Conservation (phyloP, 2,113 vertebrate genomes). For the Tachysurus fulvidraco region DNA sequence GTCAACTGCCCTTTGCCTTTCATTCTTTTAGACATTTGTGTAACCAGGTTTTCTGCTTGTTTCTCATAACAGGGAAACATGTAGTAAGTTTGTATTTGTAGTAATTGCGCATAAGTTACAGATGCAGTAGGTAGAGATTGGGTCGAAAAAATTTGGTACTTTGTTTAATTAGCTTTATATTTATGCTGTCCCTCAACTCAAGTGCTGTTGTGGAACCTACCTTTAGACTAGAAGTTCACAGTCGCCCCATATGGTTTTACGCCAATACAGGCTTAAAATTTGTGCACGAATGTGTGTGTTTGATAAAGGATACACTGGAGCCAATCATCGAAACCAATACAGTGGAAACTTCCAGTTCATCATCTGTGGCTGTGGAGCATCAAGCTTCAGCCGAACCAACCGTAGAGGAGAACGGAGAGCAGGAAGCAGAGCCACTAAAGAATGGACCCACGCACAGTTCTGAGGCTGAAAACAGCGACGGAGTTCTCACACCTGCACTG, state of each 20-base stretch:
- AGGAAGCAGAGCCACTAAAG: constrained; percentile 79
- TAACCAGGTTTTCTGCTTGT: neutral
- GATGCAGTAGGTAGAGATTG: neutral
- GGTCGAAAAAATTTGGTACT: neutral
- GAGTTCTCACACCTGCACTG: constrained; percentile 66
- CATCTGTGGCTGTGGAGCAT: constrained; percentile 33
- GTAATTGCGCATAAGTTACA: neutral
- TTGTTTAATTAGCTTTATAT: neutral
- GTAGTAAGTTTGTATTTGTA: neutral
- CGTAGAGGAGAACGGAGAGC: constrained; percentile 87
- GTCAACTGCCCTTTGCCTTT: neutral
- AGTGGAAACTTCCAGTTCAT: constrained; percentile 62
- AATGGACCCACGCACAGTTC: constrained; percentile 84
- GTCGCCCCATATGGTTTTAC: neutral
- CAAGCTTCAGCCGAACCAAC: constrained; percentile 50
- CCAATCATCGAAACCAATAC: constrained; percentile 37
- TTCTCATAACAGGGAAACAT: neutral
- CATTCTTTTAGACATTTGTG: neutral
- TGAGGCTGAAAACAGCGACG: constrained; percentile 81
- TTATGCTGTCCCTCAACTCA: neutral
- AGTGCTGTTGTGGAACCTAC: neutral
- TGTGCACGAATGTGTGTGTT: constrained; percentile 2
- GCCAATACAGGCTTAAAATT: neutral
- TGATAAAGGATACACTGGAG: constrained; percentile 44
- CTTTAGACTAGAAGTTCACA: neutral